Base-by-base conservation (phyloP, 1,140 invertebrate genomes). In the Formica exsecta region DNA sequence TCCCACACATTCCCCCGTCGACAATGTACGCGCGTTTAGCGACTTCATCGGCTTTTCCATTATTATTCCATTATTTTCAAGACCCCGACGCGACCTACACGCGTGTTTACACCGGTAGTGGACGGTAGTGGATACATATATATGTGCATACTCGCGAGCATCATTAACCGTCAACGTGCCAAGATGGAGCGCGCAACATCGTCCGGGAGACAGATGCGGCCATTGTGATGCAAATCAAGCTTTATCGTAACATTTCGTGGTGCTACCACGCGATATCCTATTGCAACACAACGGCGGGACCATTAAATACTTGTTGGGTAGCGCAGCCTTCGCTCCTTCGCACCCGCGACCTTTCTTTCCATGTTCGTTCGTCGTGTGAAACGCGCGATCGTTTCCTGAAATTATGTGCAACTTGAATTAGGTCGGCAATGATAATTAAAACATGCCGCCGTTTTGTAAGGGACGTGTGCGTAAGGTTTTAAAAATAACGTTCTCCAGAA, bases 31-130 rank as follows among this genome's bases (percentile, higher is more conserved):
- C 32, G n/a, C 80, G 22, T 57, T 57, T 93, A 91, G 91, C 89
- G 90, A 92, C 92, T 93, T 93, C 91, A 93, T 92, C 92, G 92
- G 64, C 90, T 88, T 92, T 92, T 92, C 89, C 89, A 92, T 93
- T 87, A 93, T 92, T 93, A 92, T 92, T 92, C 88, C 89, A 92
- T 93, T 87, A 93, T 93, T 93, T 93, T 92, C 81, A 73, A 92
- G 86, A 85, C 86, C 92, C 85, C 57, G 73, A 88, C 48, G 92
- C 88, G 86, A 89, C 57, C 65, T 85, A 85, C 84, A 77, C 32
- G 73, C 74, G 62, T 81, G 75, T 86, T 86, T 86, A 80, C 57
- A 65, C 13, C 13, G 48, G 4, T 16, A 57, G 48, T 51, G 59
- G 13, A 8, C 29, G 44, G 5, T 41, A n/a, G 54, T 71, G 51